phyloP scores from a whole-genome alignment of 2,113 vertebrate species.

The Mungos mungo region DNA sequence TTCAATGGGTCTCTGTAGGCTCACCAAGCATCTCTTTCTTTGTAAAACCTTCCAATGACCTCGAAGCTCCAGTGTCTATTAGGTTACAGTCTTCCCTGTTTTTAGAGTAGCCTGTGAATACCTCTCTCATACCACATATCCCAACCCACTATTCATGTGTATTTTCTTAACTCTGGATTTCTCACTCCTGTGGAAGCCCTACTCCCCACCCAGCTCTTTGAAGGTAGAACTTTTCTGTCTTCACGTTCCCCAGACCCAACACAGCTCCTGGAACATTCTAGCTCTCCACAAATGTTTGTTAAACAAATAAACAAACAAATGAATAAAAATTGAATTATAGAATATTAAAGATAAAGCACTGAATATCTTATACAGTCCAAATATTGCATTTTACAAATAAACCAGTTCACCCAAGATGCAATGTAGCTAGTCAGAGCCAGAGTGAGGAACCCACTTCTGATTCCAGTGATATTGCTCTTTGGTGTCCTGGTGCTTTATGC shows the following conservation, averaged over 20 bases:
- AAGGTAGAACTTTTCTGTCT: not conserved
- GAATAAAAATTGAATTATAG: not conserved
- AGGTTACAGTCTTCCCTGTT: not conserved
- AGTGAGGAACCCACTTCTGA: not conserved
- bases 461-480: not conserved
- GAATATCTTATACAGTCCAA: not conserved
- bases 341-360: not conserved
- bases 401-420: not conserved
- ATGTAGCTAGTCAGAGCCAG: not conserved
- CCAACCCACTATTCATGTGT: not conserved
- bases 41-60: not conserved
- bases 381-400: not conserved
- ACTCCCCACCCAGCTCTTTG: not conserved
- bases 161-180: not conserved
- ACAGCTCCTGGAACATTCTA: not conserved
- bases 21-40: not conserved
- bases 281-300: not conserved
- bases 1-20: not conserved
- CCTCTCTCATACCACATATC: not conserved
- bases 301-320: not conserved
- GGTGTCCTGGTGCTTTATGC: not conserved
- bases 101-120: not conserved
- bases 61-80: not conserved
- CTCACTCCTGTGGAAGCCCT: not conserved
- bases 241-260: not conserved